These are phyloP conservation scores for Formica aserva DNA, from an alignment of 2,888 invertebrate species.

Conservation along the genomic window DNA sequence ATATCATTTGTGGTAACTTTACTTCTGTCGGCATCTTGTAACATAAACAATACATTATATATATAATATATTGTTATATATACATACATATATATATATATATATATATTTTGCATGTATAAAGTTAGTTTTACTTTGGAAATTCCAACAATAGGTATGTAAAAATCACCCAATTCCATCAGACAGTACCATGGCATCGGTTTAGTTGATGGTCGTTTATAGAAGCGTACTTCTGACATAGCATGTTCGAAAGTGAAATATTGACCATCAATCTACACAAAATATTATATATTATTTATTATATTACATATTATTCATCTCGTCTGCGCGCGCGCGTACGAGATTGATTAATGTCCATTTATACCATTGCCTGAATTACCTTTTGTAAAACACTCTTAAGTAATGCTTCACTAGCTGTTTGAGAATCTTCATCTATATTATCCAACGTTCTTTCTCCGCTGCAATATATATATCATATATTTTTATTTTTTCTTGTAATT, in stretches of 20 bases:
- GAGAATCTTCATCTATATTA: constrained; percentile 33
- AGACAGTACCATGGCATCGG: constrained; percentile 58
- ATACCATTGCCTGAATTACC: constrained; percentile 59
- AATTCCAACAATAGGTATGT: constrained; percentile 68
- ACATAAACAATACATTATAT: not conserved
- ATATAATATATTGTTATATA: not conserved
- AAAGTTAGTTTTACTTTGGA: constrained; percentile 69
- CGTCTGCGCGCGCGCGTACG: not conserved
- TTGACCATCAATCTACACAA: constrained; percentile 62
- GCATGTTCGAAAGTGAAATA: constrained; percentile 67
- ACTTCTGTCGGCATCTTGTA: constrained; percentile 49
- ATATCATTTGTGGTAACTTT: constrained; percentile 56
- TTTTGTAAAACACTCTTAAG: constrained; percentile 63
- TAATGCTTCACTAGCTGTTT: constrained; percentile 65
- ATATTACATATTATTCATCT: not conserved
- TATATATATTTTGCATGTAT: not conserved
- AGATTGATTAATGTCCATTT: not conserved
- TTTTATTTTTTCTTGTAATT: constrained; percentile 18
- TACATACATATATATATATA: not conserved
- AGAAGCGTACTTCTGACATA: constrained; percentile 66
- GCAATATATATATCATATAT: constrained; percentile 37
- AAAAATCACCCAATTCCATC: constrained; percentile 67
- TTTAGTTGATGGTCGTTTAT: constrained; percentile 41
- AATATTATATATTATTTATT: constrained; percentile 25
- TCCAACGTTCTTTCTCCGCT: constrained; percentile 69